Percentiles rank a stretch among this genome's conserved stretches.
Conservation (phyloP, 1,140 invertebrate genomes). For the Drosophila biarmipes region DNA sequence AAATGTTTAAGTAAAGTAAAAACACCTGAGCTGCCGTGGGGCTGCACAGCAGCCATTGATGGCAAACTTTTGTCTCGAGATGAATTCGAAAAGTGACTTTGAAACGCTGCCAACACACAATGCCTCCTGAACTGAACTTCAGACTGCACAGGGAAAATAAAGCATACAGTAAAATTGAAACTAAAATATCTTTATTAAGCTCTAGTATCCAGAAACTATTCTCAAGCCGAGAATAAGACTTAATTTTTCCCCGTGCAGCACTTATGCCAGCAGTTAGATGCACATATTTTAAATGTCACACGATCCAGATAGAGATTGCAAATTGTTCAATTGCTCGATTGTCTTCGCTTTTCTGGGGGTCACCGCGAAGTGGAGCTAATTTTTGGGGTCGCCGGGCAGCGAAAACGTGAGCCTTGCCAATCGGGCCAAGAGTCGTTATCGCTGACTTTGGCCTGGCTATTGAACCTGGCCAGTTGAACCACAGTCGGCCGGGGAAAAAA, state of each 20-base stretch:
- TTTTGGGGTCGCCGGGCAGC: slow-evolving; percentile 55
- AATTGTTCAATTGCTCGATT: slow-evolving; percentile 48
- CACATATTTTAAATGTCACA: slow-evolving; percentile 69
- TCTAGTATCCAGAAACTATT: too few relatives aligned
- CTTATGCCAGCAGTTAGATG: slow-evolving; percentile 36
- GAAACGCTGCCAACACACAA: slow-evolving; percentile 34
- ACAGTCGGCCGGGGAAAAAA: slow-evolving; percentile 54
- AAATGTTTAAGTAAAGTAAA: slow-evolving; percentile 34
- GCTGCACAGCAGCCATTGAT: slow-evolving; percentile 42
- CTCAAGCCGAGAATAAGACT: background rate
- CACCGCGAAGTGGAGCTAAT: slow-evolving; percentile 63
- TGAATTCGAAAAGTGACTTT: slow-evolving; percentile 57
- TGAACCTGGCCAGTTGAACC: slow-evolving; percentile 49
- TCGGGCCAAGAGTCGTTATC: slow-evolving; percentile 36
- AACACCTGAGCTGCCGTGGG: slow-evolving; percentile 48
- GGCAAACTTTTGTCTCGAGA: slow-evolving; percentile 59
- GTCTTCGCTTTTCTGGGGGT: slow-evolving; percentile 43
- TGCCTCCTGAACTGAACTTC: slow-evolving; percentile 44
- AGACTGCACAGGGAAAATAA: slow-evolving; percentile 24
- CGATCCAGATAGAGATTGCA: slow-evolving; percentile 54
- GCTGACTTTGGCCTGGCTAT: slow-evolving; percentile 63
- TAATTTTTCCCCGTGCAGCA: slow-evolving; percentile 18
- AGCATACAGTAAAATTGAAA: background rate
- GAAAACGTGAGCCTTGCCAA: slow-evolving; percentile 56
- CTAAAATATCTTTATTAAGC: too few relatives aligned